Base-by-base conservation (phyloP, 2,113 vertebrate species). In the Myrmecophaga tridactyla region DNA sequence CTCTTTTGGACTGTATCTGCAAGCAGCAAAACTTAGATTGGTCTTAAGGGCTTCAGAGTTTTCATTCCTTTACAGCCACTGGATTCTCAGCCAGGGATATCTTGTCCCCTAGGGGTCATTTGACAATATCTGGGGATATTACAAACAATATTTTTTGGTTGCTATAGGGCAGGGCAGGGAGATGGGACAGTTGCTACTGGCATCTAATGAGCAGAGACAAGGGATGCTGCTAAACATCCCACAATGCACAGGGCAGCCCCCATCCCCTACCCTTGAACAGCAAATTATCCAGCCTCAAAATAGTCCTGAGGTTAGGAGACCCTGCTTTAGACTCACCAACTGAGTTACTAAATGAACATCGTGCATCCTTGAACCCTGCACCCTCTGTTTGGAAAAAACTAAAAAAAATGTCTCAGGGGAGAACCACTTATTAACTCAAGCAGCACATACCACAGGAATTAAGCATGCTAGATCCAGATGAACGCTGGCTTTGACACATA, bases 401-500 rank as follows among this genome's bases (percentile, higher is more conserved):
- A 63, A 56, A 67, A 43, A 72, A 75, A 1, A 43, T 23, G n/a
- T 46, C 51, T 76, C 10, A 2, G 27, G 76, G 21, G 31, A 87
- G 29, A 67, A 53, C 51, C 39, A 34, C 3, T 53, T n/a, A 43
- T n/a, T 48, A 29, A 60, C 34, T n/a, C 75, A 34, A 15, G 69
- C 34, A 17, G 39, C 18, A 36, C 23, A n/a, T 13, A 29, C 15
- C 34, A 27, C 9, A 5, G 29, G 31, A 20, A 53, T 4, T 13
- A 63, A 46, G 15, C 8, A 29, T 3, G 41, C 27, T 10, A 36
- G 60, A 20, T 41, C n/a, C 14, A n/a, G 34, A 27, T 9, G 4
- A 75, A 62, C 17, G 18, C 21, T 20, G 7, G 13, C 43, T 34
- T 36, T 3, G 0, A 8, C 17, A n/a, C 0, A 13, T 20, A 1